A percentile compares a stretch with the other conserved stretches of the same genome.
phyloP scores from a whole-genome alignment of 2,888 invertebrate genomes.

The Doris montereyensis region DNA sequence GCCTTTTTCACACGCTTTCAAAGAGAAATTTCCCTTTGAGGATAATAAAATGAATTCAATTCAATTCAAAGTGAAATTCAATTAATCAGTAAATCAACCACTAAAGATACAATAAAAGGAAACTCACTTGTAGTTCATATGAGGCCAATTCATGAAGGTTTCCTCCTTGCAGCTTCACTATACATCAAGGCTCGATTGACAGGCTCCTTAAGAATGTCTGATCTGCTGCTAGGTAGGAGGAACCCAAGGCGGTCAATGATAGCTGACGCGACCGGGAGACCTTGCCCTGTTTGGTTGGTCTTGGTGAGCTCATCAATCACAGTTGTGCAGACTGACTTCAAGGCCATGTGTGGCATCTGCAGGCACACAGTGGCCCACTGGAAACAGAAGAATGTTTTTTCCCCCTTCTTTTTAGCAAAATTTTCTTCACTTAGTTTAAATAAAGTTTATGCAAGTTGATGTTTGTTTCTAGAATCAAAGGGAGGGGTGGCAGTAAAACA shows the following conservation, averaged over 20 bases:
- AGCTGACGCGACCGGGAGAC: constrained; percentile 90
- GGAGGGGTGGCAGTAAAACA: too few relatives aligned
- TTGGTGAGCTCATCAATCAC: constrained; percentile 87
- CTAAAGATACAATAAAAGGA: too few relatives aligned
- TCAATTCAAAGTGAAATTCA: too few relatives aligned
- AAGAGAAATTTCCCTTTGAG: too few relatives aligned
- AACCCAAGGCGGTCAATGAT: constrained; percentile 82
- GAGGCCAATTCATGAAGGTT: constrained; percentile 95
- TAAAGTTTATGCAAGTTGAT: too few relatives aligned
- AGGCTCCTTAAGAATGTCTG: constrained; percentile 56
- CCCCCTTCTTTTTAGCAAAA: too few relatives aligned
- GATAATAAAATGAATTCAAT: too few relatives aligned
- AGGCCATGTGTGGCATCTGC: constrained; percentile 83
- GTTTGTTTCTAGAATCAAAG: too few relatives aligned
- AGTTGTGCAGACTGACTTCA: constrained; percentile 85
- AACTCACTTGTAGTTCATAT: constrained; percentile 92
- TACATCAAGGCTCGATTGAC: constrained; percentile 81
- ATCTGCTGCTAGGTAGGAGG: constrained; percentile 66
- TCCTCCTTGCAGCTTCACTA: constrained; percentile 92
- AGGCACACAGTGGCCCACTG: constrained; percentile 94
- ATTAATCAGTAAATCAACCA: too few relatives aligned
- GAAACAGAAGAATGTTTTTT: constrained; percentile 59
- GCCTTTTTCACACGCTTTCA: too few relatives aligned
- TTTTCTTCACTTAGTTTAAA: too few relatives aligned
- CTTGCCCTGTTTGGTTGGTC: constrained; percentile 83